Evolutionary conservation across 2,113 vertebrate genomes (phyloP), one percentile per base, ranked within the genome.

Genomic region (Gadus chalcogrammus): DNA sequence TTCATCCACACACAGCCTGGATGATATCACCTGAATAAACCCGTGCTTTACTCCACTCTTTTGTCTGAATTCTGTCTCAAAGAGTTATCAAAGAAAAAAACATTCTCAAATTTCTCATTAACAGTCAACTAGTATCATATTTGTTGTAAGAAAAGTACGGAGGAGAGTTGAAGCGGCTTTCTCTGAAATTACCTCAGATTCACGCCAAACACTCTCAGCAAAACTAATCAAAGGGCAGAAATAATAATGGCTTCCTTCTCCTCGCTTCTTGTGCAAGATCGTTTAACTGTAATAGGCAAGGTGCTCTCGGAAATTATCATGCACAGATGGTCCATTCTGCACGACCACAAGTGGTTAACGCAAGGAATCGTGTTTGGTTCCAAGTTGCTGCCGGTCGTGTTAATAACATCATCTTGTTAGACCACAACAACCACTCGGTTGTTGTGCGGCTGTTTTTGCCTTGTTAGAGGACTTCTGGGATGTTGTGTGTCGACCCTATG

Each of bases 331-430:
- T 69, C n/a, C 69, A 52, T 80, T 85, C 42, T 0, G 4, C 31
- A 76, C 77, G 75, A 18, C 27, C 28, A 13, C 9, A 53, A 16
- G 70, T 79, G 84, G 81, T 58, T 18, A 13, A 48, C 61, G 72
- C 48, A 42, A 56, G 65, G 59, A 31, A 67, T 0, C 61, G 63
- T 13, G 31, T 69, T 62, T 35, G 31, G 61, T 55, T 69, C 74
- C 71, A 60, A 68, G 62, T 4, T 56, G 65, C 73, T 24, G 65
- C 72, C 18, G 61, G 52, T 78, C 22, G 5, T 70, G 80, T 78
- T 66, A 73, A 81, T 81, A 73, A 74, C 24, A 73, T 68, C 61
- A 68, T 79, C 35, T 63, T 69, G 71, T 20, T 17, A 58, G 38
- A 18, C 59, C 31, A 24, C 59, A 63, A 13, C 42, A 48, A 48